Evolutionary conservation across 1,140 invertebrate genomes (phyloP), one percentile per base, ranked within the genome.

Genomic region (Galendromus occidentalis): DNA sequence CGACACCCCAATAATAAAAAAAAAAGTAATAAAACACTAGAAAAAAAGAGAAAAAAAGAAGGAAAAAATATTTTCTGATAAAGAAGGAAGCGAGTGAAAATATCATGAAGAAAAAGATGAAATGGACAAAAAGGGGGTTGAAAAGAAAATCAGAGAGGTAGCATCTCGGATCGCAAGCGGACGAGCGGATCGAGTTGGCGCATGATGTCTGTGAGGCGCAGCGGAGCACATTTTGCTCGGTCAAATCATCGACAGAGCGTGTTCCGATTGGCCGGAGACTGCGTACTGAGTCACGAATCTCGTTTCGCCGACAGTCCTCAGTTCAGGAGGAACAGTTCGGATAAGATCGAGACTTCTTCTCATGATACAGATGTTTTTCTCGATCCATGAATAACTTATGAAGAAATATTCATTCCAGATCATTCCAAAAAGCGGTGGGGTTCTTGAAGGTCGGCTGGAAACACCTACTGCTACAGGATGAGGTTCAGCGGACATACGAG

Each of bases 1-100:
- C 28, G 65, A 59, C 28, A 44, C 20, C 22, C 45, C 18, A 66
- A 59, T 30, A 63, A 1, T 39, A 66, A 55, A 17, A 66, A 59
- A 66, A 66, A 67, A 67, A 65, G 64, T 17, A 67, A 47, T 25
- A 25, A 66, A 1, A 5, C 17, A 44, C 20, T 25, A 29, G 17
- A 66, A 25, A 66, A 66, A 65, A 66, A 66, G 29, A 65, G 17
- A 14, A n/a, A 66, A 65, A 66, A 67, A 18, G n/a, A 41, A 39
- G 6, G n/a, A 39, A 67, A 65, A 18, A 67, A 4, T 2, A 12
- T 66, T n/a, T 14, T 17, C 25, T 64, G 29, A 67, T 9, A 65
- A 67, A 67, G 28, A 45, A 29, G 14, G 17, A 66, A 39, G 41
- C 5, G 14, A 28, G 14, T 20, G 14, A 30, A 30, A 65, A 64